A percentile compares a stretch with the other conserved stretches of the same genome.
Conservation (phyloP, 2,797 vertebrate genomes). For the Gymnocypris eckloni region DNA sequence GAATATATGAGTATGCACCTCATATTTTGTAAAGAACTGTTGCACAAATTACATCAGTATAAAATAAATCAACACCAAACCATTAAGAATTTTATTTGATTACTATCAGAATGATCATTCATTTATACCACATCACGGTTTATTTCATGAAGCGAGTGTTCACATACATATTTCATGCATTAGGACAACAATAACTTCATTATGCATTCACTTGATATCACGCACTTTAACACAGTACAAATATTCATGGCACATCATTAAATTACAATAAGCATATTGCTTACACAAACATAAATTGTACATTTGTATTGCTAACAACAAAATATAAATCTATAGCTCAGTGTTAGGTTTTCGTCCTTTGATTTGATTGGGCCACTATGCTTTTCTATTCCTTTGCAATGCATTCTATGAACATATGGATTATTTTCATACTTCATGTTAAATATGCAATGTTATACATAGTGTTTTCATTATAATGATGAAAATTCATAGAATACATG, state of each 20-base stretch:
- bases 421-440: conserved; percentile 28
- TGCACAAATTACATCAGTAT: neutral
- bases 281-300: conserved; percentile 34
- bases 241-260: conserved; percentile 38
- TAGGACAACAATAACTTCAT: conserved; percentile 37
- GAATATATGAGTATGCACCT: neutral
- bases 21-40: neutral
- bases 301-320: neutral
- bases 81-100: neutral
- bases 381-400: conserved; percentile 19
- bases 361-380: conserved; percentile 18
- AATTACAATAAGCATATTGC: conserved; percentile 33
- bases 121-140: conserved; percentile 20
- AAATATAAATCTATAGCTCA: neutral
- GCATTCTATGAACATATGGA: conserved; percentile 25
- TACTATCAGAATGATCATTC: neutral
- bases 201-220: conserved; percentile 34
- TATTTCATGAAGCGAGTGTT: conserved; percentile 21
- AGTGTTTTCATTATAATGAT: neutral
- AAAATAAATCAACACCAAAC: neutral
- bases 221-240: conserved; percentile 21
- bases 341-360: neutral
- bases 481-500: conserved; percentile 11
- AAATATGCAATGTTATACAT: neutral
- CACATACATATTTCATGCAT: conserved; percentile 52